Evolutionary conservation across 2,113 vertebrate genomes (phyloP).

Genomic region (Proteles cristata): DNA sequence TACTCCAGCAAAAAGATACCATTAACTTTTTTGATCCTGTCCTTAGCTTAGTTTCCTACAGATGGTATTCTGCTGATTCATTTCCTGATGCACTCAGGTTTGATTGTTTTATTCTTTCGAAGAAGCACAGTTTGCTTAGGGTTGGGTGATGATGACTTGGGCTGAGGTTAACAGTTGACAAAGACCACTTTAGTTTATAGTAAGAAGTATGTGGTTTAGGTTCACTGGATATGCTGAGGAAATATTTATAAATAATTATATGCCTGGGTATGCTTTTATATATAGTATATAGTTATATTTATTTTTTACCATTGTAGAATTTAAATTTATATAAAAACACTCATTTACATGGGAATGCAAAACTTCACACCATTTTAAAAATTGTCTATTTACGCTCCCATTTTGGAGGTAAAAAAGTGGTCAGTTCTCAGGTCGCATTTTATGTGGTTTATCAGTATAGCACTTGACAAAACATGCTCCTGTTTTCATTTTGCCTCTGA

Average conservation of each 20-base stretch:
- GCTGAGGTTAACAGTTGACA: slow-evolving; percentile 36
- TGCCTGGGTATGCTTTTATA: background rate
- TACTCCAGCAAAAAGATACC: slow-evolving; percentile 46
- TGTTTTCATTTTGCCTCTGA: background rate
- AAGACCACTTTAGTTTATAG: slow-evolving; percentile 42
- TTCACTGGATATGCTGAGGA: slow-evolving; percentile 42
- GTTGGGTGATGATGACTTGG: background rate
- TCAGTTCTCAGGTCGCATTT: background rate
- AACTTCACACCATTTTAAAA: background rate
- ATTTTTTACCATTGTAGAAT: slow-evolving; percentile 44
- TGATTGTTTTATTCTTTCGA: slow-evolving; percentile 70
- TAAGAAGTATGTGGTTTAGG: background rate
- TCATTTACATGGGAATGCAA: background rate
- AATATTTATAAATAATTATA: slow-evolving; percentile 65
- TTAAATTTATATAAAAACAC: slow-evolving; percentile 49
- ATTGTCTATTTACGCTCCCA: background rate
- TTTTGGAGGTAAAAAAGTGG: background rate
- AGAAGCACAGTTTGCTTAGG: slow-evolving; percentile 58
- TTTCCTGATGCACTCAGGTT: slow-evolving; percentile 63
- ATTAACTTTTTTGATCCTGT: slow-evolving; percentile 8
- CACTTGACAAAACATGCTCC: background rate
- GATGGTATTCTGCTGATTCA: slow-evolving; percentile 63
- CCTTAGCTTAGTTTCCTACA: slow-evolving; percentile 55
- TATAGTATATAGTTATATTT: background rate
- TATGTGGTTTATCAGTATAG: background rate